These are phyloP conservation scores for Thamnophis sirtalis DNA, from an alignment of 2,113 vertebrate species.

Conservation along the genomic window DNA sequence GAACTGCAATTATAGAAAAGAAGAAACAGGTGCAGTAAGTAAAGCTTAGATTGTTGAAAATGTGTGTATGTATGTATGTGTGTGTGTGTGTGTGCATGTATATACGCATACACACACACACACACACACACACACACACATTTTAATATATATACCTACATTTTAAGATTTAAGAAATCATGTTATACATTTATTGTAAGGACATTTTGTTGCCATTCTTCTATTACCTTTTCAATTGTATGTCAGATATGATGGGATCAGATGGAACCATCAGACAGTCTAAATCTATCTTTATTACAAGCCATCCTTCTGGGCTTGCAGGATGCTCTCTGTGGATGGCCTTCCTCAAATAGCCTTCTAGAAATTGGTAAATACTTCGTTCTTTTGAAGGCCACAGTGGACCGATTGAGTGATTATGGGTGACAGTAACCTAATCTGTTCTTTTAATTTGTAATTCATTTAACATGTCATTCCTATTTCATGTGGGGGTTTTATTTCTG, in stretches of 20 bases:
- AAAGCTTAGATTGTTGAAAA: background rate
- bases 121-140: no score
- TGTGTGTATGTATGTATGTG: no score
- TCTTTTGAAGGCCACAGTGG: background rate
- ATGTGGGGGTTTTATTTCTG: background rate
- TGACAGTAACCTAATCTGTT: background rate
- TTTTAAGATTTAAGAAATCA: conserved; percentile 6
- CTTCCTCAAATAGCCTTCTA: background rate
- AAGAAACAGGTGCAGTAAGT: conserved; percentile 36
- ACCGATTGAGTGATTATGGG: background rate
- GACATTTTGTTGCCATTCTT: conserved; percentile 22
- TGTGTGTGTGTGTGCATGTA: no score
- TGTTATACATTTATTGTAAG: background rate
- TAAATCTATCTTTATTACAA: background rate
- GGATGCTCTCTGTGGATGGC: background rate
- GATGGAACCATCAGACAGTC: background rate
- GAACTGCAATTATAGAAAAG: background rate
- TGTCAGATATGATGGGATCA: background rate
- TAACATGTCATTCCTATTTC: background rate
- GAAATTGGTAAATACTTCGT: background rate
- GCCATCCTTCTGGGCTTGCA: background rate
- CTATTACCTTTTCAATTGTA: conserved; percentile 23
- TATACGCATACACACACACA: no score
- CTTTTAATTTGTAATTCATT: background rate
- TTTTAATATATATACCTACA: background rate